phyloP scores from a whole-genome alignment of 2,888 invertebrate genomes.

The Salpingus planirostris region DNA sequence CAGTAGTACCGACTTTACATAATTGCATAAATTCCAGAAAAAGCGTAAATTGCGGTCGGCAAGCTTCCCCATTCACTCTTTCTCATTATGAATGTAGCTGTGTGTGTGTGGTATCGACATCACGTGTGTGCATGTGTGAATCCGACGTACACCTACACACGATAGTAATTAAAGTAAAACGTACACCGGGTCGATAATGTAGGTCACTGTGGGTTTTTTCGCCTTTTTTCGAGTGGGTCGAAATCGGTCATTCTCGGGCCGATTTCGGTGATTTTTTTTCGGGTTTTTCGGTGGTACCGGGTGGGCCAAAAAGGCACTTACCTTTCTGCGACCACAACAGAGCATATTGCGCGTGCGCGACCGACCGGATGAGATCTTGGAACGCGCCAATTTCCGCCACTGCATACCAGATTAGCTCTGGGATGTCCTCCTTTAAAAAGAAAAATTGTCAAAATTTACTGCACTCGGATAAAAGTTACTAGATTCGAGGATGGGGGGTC shows the following conservation, averaged over 20 bases:
- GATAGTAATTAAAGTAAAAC: constrained; percentile 15
- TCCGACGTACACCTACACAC: too few species aligned
- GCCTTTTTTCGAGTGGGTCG: too few species aligned
- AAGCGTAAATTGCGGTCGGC: too few species aligned
- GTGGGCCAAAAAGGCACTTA: too few species aligned
- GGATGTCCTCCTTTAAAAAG: constrained; percentile 40
- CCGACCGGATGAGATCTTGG: constrained; percentile 50
- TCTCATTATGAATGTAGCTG: constrained; percentile 20
- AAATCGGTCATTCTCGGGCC: too few species aligned
- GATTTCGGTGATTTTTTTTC: too few species aligned
- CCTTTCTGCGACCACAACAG: constrained; percentile 93
- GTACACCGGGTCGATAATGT: constrained; percentile 12
- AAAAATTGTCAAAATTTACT: not conserved
- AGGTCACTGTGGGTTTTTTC: too few species aligned
- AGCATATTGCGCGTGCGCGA: constrained; percentile 81
- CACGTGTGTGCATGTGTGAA: constrained; percentile 15
- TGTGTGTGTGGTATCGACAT: too few species aligned
- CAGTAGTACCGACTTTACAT: too few species aligned
- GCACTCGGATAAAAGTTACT: not conserved
- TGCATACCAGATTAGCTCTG: constrained; percentile 65
- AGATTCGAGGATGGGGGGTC: too few species aligned
- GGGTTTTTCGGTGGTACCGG: too few species aligned
- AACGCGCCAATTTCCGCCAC: constrained; percentile 77
- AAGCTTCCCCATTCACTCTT: constrained; percentile 15
- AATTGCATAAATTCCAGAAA: too few species aligned